Conservation (phyloP, 1,140 invertebrate species). For the Protaetia brevitarsis region DNA sequence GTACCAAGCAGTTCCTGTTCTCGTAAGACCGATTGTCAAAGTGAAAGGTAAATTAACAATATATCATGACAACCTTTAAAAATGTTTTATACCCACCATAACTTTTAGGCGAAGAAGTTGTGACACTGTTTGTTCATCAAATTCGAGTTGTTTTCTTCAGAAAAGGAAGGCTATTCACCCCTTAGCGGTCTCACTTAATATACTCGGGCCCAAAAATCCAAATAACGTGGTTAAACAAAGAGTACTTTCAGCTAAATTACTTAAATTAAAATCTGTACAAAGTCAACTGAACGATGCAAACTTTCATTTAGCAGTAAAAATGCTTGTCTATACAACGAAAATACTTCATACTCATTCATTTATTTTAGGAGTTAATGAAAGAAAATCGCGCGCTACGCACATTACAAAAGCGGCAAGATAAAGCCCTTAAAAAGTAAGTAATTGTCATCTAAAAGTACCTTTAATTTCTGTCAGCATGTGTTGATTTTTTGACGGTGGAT, state of each 20-base stretch:
- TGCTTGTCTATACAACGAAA: not conserved
- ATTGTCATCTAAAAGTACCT: too few species aligned
- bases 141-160: conserved; percentile 45
- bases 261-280: conserved; percentile 70
- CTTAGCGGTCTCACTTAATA: conserved; percentile 33
- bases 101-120: conserved; percentile 41
- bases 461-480: conserved; percentile 19
- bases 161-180: conserved; percentile 43
- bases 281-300: conserved; percentile 77
- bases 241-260: conserved; percentile 70
- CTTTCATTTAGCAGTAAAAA: conserved; percentile 66
- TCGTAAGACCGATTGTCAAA: not conserved
- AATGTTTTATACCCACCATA: not conserved
- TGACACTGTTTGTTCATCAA: conserved; percentile 45
- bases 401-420: conserved; percentile 72
- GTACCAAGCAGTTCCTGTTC: conserved; percentile 5
- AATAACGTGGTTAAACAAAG: conserved; percentile 58
- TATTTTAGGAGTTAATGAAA: conserved; percentile 64
- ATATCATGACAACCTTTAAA: not conserved
- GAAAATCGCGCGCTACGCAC: conserved; percentile 71
- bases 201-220: conserved; percentile 26
- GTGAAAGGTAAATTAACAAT: conserved; percentile 10
- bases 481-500: too few species aligned
- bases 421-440: conserved; percentile 62
- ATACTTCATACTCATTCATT: not conserved